Evolutionary conservation across 2,113 vertebrate species (phyloP).

Genomic region (Cathartes aura): DNA sequence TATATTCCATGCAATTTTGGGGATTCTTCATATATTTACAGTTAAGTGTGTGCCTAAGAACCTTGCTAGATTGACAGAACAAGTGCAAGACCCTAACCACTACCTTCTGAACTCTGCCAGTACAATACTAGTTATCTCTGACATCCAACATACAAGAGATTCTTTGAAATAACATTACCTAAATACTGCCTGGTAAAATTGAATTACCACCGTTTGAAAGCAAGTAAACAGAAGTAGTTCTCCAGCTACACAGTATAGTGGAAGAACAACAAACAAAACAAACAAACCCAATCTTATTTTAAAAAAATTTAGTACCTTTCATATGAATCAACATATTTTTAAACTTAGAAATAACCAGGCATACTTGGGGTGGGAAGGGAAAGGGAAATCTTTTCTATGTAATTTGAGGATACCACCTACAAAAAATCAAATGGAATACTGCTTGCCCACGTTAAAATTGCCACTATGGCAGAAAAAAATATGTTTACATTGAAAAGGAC

Average conservation of each 20-base stretch:
- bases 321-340: background rate
- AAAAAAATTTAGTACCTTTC: background rate
- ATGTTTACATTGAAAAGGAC: background rate
- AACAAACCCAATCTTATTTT: background rate
- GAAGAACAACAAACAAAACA: background rate
- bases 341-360: background rate
- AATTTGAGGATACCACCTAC: slow-evolving; percentile 27
- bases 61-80: background rate
- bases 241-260: background rate
- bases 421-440: slow-evolving; percentile 19
- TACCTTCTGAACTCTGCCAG: background rate
- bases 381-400: background rate
- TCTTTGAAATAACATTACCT: background rate
- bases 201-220: background rate
- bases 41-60: background rate
- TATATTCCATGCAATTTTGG: background rate
- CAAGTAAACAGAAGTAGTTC: background rate
- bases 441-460: slow-evolving; percentile 3
- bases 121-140: background rate
- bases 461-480: background rate
- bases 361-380: background rate
- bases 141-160: background rate
- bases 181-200: background rate
- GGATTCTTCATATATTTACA: background rate
- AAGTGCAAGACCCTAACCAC: background rate